Evolutionary conservation across 2,888 invertebrate species (phyloP).

Genomic region (Tenthredo mesomela): DNA sequence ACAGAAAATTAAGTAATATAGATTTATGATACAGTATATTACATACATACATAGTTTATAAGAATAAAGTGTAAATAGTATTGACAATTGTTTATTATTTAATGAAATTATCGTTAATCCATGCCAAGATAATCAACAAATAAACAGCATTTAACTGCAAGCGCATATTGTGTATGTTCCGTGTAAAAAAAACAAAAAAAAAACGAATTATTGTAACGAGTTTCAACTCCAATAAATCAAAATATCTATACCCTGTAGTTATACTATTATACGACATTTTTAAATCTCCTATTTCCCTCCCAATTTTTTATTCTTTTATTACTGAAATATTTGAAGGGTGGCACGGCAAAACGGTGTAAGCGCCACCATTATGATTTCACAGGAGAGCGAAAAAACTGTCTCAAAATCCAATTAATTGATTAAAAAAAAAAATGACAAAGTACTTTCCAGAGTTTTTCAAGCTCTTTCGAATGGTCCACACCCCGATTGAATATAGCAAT

Average conservation of each 20-base stretch:
- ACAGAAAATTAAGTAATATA: constrained; percentile 12
- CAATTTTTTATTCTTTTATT: background rate
- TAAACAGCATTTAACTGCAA: constrained; percentile 56
- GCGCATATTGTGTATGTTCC: constrained; percentile 62
- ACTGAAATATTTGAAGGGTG: too few species aligned
- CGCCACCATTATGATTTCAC: too few species aligned
- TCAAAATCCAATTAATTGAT: too few species aligned
- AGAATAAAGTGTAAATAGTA: constrained; percentile 48
- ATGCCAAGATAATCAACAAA: constrained; percentile 46
- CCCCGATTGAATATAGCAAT: too few species aligned
- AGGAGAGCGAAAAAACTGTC: too few species aligned
- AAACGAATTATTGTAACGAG: constrained; percentile 64
- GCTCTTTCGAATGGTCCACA: too few species aligned
- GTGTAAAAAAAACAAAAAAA: constrained; percentile 58
- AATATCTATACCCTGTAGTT: constrained; percentile 58
- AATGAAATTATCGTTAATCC: constrained; percentile 42
- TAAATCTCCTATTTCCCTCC: background rate
- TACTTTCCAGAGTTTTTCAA: too few species aligned
- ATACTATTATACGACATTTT: too few species aligned
- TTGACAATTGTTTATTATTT: constrained; percentile 56
- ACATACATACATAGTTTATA: constrained; percentile 5
- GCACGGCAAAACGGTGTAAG: too few species aligned
- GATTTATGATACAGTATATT: background rate
- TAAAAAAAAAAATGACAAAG: too few species aligned
- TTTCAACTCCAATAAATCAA: constrained; percentile 67